Conservation (phyloP, 2,113 vertebrate species). For the Arenaria interpres region DNA sequence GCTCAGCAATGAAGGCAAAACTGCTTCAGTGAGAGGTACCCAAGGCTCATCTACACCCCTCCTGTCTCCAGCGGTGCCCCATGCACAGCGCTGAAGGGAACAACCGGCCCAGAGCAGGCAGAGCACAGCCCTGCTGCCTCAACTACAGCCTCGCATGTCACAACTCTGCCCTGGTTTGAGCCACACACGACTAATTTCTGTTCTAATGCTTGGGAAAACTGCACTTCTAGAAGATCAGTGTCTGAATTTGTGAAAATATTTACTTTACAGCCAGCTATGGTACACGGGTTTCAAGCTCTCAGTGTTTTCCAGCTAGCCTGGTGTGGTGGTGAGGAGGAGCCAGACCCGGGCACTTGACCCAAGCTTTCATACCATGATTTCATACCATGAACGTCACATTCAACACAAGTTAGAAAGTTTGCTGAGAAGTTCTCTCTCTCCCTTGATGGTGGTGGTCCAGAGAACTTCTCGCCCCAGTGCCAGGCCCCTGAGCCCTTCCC, state of each 20-base stretch:
- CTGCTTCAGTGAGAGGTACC: fast-evolving
- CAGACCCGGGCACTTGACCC: background rate
- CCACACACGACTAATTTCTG: background rate
- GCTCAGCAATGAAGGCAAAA: fast-evolving
- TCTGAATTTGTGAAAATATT: background rate
- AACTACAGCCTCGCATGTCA: fast-evolving
- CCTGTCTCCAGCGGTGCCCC: background rate
- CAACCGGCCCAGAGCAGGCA: background rate
- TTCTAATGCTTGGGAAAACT: background rate
- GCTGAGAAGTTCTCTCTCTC: background rate
- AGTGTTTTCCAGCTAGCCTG: background rate
- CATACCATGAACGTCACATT: background rate
- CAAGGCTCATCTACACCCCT: fast-evolving
- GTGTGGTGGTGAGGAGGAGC: background rate
- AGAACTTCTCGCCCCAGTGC: background rate
- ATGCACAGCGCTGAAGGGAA: fast-evolving
- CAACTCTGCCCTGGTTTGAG: background rate
- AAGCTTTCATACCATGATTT: background rate
- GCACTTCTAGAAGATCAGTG: background rate
- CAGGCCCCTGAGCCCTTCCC: background rate
- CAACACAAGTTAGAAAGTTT: background rate
- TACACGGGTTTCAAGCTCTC: background rate
- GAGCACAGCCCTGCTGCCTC: background rate
- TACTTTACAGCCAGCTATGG: background rate
- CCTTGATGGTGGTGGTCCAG: background rate